Evolutionary conservation across 2,888 invertebrate genomes (phyloP), one percentile per base, ranked within the genome.

Genomic region (Drosophila atripex): DNA sequence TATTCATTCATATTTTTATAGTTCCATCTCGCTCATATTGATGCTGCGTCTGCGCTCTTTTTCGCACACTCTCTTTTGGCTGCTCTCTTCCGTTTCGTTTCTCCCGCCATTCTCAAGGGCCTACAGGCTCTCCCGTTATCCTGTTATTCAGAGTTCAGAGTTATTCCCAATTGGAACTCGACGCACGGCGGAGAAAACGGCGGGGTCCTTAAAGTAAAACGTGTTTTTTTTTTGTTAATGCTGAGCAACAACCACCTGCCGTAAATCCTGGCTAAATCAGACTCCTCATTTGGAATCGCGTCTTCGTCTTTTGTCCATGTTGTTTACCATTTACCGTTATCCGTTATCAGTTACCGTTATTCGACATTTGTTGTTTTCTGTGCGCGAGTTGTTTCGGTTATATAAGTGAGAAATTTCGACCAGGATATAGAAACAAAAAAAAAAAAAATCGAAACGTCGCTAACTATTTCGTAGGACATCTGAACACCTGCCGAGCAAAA

Each of bases 61-160:
- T 16, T 16, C 11, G 12, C 6, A 11, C 21, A 18, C 11, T 18
- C 43, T 43, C 43, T 8, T 43, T 43, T 21, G 18, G 18, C 43
- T 43, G 14, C 14, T 41, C 41, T 41, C 41, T 41, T 41, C 9
- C 41, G 14, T 18, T 41, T 41, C 41, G 16, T 9, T 41, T 11
- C 41, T 18, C 41, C 41, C 16, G 41, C 41, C 35, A 6, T 35
- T 32, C 4, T 12, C n/a, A n/a, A n/a, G 38, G 3, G 12, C 4
- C 6, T 0, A 14, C 16, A 18, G 4, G 45, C 30, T 16, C 39
- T 46, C 52, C 38, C 30, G 58, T 11, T 38, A 21, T 38, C 41
- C 25, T 35, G 51, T 14, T 35, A 28, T 28, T 30, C 35, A 16
- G 41, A 76, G 71, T 71, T 47, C 72, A 75, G 63, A 73, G 68